A percentile compares a stretch with the other conserved stretches of the same genome.
Conservation (phyloP, 2,797 vertebrate genomes). For the Rhinatrema bivittatum region DNA sequence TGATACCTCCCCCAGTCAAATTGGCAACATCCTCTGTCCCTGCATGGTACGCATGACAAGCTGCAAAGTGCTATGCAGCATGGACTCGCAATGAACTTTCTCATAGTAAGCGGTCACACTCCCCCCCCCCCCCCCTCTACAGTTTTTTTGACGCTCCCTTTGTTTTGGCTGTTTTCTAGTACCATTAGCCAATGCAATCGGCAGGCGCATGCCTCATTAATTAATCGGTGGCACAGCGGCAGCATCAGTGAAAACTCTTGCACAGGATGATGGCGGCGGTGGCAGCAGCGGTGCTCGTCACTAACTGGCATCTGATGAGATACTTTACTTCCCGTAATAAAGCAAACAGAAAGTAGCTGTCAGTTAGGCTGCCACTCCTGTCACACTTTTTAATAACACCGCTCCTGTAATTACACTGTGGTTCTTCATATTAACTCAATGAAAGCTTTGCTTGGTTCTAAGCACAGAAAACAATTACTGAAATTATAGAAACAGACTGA, state of each 20-base stretch:
- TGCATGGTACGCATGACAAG: too few relatives aligned
- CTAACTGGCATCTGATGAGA: constrained; percentile 58
- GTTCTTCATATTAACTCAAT: constrained; percentile 76
- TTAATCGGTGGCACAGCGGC: constrained; percentile 4
- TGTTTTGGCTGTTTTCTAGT: constrained; percentile 1
- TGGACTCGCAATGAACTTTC: too few relatives aligned
- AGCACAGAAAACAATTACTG: constrained; percentile 70
- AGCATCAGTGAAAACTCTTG: not conserved
- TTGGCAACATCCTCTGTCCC: too few relatives aligned
- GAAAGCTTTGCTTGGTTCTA: constrained; percentile 57
- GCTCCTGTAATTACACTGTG: constrained; percentile 67
- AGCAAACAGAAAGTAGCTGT: constrained; percentile 71
- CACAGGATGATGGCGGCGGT: too few relatives aligned
- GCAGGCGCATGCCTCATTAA: not conserved
- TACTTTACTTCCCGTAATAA: constrained; percentile 72
- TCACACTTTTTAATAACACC: constrained; percentile 78
- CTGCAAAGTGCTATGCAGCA: too few relatives aligned
- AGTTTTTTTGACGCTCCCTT: too few relatives aligned
- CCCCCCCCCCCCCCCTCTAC: too few relatives aligned
- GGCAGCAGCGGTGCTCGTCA: constrained; percentile 12
- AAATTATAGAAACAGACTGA: constrained; percentile 70
- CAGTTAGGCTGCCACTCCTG: constrained; percentile 68
- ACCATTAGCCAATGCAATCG: not conserved
- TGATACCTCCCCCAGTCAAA: too few relatives aligned
- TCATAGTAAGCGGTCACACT: too few relatives aligned